These are phyloP conservation scores for Cataglyphis hispanica DNA, from an alignment of 1,140 invertebrate genomes.

Conservation along the genomic window DNA sequence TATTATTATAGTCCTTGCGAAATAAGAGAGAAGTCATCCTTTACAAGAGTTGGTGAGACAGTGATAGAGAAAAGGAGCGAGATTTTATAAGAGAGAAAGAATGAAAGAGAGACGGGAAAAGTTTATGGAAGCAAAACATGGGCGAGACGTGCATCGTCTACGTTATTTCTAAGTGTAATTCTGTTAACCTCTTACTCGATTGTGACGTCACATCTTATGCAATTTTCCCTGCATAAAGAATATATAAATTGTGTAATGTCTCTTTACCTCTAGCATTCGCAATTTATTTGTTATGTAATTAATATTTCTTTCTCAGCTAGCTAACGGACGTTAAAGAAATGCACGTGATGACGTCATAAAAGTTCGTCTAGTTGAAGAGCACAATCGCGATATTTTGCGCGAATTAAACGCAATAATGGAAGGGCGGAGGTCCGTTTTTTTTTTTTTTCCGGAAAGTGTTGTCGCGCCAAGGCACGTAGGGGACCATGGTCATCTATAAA, in stretches of 20 bases:
- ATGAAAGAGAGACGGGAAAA: constrained; percentile 35
- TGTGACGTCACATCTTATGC: constrained; percentile 47
- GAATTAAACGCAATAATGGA: constrained; percentile 57
- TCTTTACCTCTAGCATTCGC: neutral
- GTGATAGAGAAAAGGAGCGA: neutral
- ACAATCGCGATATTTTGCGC: constrained; percentile 25
- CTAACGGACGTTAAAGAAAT: neutral
- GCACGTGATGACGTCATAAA: neutral
- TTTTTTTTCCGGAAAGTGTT: constrained; percentile 59
- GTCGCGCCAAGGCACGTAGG: constrained; percentile 69
- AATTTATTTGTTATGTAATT: neutral
- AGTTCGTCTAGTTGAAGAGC: neutral
- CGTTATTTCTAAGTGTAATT: constrained; percentile 66
- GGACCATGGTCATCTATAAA: constrained; percentile 77
- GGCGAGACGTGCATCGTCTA: constrained; percentile 78
- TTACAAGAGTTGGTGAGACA: constrained; percentile 38
- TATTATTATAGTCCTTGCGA: constrained; percentile 48
- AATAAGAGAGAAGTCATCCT: constrained; percentile 29
- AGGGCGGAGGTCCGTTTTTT: constrained; percentile 51
- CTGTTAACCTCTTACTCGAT: constrained; percentile 66
- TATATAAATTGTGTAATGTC: neutral
- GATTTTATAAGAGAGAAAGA: neutral
- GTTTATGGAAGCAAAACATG: constrained; percentile 76
- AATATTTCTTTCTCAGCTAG: neutral
- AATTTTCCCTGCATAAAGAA: neutral